Percentiles rank a stretch among this genome's conserved stretches.
These are phyloP conservation scores for Lepisosteus oculatus DNA, from an alignment of 2,113 vertebrate species.

Conservation along the genomic window DNA sequence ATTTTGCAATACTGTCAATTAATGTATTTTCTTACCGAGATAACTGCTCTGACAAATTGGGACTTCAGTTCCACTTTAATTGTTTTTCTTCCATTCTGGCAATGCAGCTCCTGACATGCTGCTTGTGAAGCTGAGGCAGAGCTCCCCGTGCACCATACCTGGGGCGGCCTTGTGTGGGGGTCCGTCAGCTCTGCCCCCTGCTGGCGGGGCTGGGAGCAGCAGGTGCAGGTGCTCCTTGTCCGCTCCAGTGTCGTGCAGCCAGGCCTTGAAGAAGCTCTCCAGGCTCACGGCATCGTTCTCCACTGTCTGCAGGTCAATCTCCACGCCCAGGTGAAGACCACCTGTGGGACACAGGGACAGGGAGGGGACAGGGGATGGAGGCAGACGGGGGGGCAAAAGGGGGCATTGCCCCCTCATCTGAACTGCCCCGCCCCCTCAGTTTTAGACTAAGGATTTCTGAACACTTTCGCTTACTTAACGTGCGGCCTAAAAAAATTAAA, in stretches of 20 bases:
- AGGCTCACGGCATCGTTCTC: conserved; percentile 75
- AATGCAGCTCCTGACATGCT: too few species aligned
- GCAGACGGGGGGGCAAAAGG: background rate
- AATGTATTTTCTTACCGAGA: too few species aligned
- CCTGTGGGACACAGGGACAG: conserved; percentile 54
- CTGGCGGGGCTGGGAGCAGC: conserved; percentile 68
- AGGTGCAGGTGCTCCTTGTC: conserved; percentile 86
- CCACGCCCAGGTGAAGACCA: conserved; percentile 65
- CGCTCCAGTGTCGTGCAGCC: conserved; percentile 79
- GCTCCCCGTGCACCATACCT: conserved; percentile 43
- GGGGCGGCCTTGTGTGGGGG: conserved; percentile 27
- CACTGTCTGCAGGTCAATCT: conserved; percentile 76
- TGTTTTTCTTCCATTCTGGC: too few species aligned
- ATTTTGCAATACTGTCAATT: too few species aligned
- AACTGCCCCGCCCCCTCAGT: too few species aligned
- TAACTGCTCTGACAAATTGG: too few species aligned
- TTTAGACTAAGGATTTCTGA: too few species aligned
- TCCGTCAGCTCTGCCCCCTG: conserved; percentile 25
- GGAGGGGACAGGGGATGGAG: background rate
- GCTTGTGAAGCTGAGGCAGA: too few species aligned
- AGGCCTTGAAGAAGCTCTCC: conserved; percentile 82
- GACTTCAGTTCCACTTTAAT: too few species aligned
- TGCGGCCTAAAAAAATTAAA: too few species aligned
- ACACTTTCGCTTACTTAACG: too few species aligned
- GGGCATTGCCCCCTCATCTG: too few species aligned